Evolutionary conservation across 2,113 vertebrate species (phyloP).

Genomic region (Sturnus vulgaris): DNA sequence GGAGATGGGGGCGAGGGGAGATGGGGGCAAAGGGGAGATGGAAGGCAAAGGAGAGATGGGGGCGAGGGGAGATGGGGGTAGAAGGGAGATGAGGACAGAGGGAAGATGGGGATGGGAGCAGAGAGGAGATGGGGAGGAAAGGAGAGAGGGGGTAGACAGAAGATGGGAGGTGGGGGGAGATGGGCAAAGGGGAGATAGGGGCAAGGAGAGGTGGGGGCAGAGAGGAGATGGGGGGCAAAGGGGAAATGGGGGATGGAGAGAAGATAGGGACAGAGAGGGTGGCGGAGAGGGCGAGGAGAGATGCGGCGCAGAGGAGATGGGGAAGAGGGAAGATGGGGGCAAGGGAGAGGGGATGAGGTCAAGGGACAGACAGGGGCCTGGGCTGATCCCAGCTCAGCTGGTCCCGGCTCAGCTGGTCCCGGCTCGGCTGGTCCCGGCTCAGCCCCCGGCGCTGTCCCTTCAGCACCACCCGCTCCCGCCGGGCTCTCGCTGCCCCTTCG

Average conservation of each 20-base stretch:
- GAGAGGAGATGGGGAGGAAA: neutral
- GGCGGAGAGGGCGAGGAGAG: neutral
- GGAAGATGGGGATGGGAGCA: too few species aligned
- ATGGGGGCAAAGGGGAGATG: too few species aligned
- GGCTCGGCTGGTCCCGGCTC: neutral
- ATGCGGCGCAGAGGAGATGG: neutral
- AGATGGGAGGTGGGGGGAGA: neutral
- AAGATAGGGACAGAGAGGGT: neutral
- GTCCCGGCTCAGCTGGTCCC: too few species aligned
- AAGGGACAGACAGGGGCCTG: accelerated
- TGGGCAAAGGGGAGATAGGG: too few species aligned
- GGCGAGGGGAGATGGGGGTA: too few species aligned
- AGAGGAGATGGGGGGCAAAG: too few species aligned
- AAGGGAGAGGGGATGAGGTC: too few species aligned
- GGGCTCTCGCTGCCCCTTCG: neutral
- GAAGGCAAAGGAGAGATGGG: too few species aligned
- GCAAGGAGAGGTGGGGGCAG: neutral
- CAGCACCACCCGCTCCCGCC: constrained; percentile 38
- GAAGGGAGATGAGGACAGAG: neutral
- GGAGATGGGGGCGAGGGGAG: too few species aligned
- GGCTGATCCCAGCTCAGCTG: too few species aligned
- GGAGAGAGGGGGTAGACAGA: neutral
- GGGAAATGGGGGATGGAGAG: neutral
- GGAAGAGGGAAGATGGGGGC: neutral
- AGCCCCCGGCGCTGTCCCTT: constrained; percentile 49